Evolutionary conservation across 2,113 vertebrate genomes (phyloP), one percentile per base, ranked within the genome.

Genomic region (Clarias gariepinus): DNA sequence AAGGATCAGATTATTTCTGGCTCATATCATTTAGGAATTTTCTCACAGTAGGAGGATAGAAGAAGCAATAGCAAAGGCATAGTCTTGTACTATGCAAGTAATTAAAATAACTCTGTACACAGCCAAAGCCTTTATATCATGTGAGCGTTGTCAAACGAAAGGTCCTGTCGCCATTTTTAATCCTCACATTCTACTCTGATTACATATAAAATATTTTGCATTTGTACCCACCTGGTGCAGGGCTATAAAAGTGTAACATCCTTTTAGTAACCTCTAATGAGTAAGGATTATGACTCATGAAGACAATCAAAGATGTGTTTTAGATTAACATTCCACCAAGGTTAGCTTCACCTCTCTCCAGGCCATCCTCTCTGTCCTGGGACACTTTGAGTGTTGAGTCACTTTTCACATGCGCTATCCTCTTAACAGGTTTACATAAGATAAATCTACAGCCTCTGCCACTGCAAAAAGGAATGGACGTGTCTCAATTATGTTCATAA

Each of bases 1-100:
- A 94, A 93, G 92, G 87, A 92, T 91, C 92, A 90, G 87, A 93
- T 94, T 94, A 93, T 93, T 92, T 94, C 92, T 93, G 92, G 92
- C 88, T 93, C 90, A 89, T 92, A 87, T 93, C 87, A 85, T 91
- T 83, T 84, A 84, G 88, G 87, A 91, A 90, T 85, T 78, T 91
- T 91, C 76, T 86, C 83, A 82, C 74, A 83, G 69, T 80, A 52
- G 36, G 81, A 83, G 76, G 86, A 85, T 41, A 8, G 16, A 25
- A 57, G 78, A 78, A 3, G 82, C 82, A n/a, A 18, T 15, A 33
- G 8, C 21, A 68, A 52, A 82, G 66, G 74, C 23, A 78, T 21
- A 71, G 78, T n/a, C 18, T 82, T 53, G 23, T 12, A 23, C 19
- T 74, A 36, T 41, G 66, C 19, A 73, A 23, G 13, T 73, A 73